These are phyloP conservation scores for Muschampia plurimacula DNA, from an alignment of 2,888 invertebrate species.

Conservation along the genomic window DNA sequence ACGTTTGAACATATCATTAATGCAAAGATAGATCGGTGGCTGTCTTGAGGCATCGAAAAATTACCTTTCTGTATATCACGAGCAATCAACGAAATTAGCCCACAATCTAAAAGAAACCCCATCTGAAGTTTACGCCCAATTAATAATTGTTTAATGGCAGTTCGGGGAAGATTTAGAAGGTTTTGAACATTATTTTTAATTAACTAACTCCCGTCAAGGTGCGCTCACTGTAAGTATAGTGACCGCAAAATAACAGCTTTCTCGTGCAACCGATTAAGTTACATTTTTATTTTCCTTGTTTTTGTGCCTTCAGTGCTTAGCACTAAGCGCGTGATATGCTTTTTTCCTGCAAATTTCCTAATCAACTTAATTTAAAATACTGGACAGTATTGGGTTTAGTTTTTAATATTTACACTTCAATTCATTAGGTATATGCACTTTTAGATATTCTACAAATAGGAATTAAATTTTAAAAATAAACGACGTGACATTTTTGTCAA, in stretches of 20 bases:
- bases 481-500: too few species aligned
- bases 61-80: slow-evolving; percentile 47
- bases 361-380: slow-evolving; percentile 10
- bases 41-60: slow-evolving; percentile 44
- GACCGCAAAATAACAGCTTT: slow-evolving; percentile 74
- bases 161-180: slow-evolving; percentile 53
- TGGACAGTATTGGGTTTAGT: not conserved
- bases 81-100: slow-evolving; percentile 52
- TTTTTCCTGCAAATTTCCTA: slow-evolving; percentile 13
- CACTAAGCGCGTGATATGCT: slow-evolving; percentile 16
- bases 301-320: slow-evolving; percentile 23
- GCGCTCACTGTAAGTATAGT: slow-evolving; percentile 64
- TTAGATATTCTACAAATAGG: too few species aligned
- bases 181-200: slow-evolving; percentile 67
- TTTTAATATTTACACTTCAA: not conserved
- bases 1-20: not conserved
- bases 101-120: slow-evolving; percentile 54
- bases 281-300: slow-evolving; percentile 49
- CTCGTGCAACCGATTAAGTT: slow-evolving; percentile 60
- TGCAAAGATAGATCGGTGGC: slow-evolving; percentile 4
- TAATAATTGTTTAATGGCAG: slow-evolving; percentile 68
- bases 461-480: too few species aligned
- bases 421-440: too few species aligned
- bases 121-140: slow-evolving; percentile 72
- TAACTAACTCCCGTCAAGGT: slow-evolving; percentile 70